These are phyloP conservation scores for Tetramorium parvispinum DNA, from an alignment of 1,140 invertebrate genomes.

Conservation along the genomic window DNA sequence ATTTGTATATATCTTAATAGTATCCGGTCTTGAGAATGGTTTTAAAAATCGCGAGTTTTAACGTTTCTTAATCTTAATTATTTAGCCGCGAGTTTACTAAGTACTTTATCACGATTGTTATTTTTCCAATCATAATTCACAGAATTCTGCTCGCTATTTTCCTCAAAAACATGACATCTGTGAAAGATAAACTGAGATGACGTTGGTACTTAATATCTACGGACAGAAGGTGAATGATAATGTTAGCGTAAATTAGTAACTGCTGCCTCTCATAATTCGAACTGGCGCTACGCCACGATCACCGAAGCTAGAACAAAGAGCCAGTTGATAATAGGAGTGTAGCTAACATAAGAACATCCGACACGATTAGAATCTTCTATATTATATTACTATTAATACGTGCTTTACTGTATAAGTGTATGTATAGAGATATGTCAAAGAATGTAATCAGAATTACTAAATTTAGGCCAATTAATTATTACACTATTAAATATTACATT, in stretches of 20 bases:
- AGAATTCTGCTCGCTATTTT: not conserved
- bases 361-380: not conserved
- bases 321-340: slow-evolving; percentile 61
- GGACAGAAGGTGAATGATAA: slow-evolving; percentile 16
- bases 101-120: not conserved
- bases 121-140: not conserved
- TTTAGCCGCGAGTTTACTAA: not conserved
- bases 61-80: slow-evolving; percentile 14
- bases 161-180: not conserved
- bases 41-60: not conserved
- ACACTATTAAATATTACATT: not conserved
- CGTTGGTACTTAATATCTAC: not conserved
- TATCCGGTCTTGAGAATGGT: not conserved
- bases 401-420: not conserved
- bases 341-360: slow-evolving; percentile 38
- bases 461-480: not conserved
- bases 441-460: not conserved
- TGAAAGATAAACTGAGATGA: slow-evolving; percentile 17
- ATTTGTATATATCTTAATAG: slow-evolving; percentile 5
- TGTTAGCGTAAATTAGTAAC: slow-evolving; percentile 22
- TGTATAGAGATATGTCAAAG: not conserved
- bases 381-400: not conserved
- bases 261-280: slow-evolving; percentile 38
- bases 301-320: slow-evolving; percentile 74
- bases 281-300: slow-evolving; percentile 78